These are phyloP conservation scores for Lathamus discolor DNA, from an alignment of 2,113 vertebrate species.

Conservation along the genomic window DNA sequence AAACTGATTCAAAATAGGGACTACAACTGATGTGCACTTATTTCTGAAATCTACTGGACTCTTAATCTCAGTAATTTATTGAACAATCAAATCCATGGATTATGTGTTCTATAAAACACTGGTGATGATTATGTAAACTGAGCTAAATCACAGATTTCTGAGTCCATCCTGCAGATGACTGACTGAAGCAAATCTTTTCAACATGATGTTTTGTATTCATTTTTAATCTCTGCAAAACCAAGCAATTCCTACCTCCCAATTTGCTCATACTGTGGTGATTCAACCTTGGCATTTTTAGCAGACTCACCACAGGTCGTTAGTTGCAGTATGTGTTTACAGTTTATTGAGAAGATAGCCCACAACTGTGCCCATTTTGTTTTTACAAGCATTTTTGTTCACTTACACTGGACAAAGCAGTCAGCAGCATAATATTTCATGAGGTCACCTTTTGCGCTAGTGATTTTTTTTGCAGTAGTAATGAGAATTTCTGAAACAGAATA, in stretches of 20 bases:
- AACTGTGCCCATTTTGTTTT: not conserved
- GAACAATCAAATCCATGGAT: not conserved
- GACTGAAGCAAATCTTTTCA: not conserved
- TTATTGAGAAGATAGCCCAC: not conserved
- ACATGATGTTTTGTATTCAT: not conserved
- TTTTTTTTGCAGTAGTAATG: not conserved
- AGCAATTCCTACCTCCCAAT: not conserved
- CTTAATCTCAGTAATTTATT: not conserved
- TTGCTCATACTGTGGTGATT: not conserved
- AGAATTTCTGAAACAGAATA: not conserved
- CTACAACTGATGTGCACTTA: not conserved
- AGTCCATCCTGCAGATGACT: not conserved
- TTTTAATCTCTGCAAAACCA: not conserved
- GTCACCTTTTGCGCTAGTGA: not conserved
- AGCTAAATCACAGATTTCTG: not conserved
- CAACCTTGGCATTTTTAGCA: not conserved
- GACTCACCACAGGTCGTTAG: not conserved
- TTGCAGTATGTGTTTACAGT: not conserved
- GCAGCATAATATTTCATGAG: slow-evolving; percentile 1
- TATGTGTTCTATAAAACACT: not conserved
- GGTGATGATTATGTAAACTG: not conserved
- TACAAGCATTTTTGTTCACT: slow-evolving; percentile 38
- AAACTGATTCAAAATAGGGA: not conserved
- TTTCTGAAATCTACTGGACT: not conserved
- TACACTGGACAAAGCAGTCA: not conserved